Percentiles rank a stretch among this genome's conserved stretches.
Evolutionary conservation across 2,113 vertebrate genomes (phyloP).

Genomic region (Grus americana): DNA sequence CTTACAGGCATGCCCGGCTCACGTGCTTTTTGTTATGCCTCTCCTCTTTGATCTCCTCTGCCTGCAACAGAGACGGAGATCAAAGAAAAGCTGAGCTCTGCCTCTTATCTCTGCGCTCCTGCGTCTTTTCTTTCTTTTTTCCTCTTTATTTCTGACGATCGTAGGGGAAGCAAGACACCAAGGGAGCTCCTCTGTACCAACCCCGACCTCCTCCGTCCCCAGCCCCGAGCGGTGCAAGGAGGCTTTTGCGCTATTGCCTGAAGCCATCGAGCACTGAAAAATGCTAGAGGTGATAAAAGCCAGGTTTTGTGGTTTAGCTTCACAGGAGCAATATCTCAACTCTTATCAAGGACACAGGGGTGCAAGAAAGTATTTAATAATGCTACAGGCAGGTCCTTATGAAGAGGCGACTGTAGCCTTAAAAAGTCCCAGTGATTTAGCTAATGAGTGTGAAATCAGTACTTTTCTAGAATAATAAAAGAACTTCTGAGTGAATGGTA

Average conservation of each 20-base stretch:
- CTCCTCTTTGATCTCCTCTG: slow-evolving; percentile 56
- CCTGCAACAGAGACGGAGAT: slow-evolving; percentile 44
- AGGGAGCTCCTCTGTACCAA: background rate
- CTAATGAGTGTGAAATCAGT: background rate
- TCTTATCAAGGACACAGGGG: background rate
- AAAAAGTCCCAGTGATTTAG: background rate
- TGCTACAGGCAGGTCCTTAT: background rate
- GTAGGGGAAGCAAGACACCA: background rate
- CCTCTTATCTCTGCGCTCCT: slow-evolving; percentile 41
- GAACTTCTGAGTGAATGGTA: background rate
- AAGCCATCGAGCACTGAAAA: background rate
- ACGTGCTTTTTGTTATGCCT: slow-evolving; percentile 62
- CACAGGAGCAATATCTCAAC: background rate
- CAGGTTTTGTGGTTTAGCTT: background rate
- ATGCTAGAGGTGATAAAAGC: background rate
- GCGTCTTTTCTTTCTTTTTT: slow-evolving; percentile 23
- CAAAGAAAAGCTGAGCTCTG: slow-evolving; percentile 61
- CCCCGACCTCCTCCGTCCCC: background rate
- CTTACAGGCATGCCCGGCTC: background rate
- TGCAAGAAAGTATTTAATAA: background rate
- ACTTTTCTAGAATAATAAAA: background rate
- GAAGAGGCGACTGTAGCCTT: background rate
- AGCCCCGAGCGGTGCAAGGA: background rate
- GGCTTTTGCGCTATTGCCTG: background rate
- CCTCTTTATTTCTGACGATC: slow-evolving; percentile 30